These are phyloP conservation scores for Ophion costatus DNA, from an alignment of 2,888 invertebrate species.

Conservation along the genomic window DNA sequence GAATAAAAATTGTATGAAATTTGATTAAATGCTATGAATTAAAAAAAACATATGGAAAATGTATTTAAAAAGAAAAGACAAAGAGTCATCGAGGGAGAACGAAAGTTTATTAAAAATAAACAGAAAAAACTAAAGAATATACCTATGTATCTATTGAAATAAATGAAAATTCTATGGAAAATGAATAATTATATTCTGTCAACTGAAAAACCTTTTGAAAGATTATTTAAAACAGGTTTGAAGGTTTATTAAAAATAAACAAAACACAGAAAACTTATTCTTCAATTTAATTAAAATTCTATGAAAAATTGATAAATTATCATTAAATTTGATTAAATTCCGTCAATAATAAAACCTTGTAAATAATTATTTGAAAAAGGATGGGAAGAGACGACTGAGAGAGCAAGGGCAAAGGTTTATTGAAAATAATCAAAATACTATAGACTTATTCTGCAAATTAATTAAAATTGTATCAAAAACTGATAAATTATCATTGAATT, in stretches of 20 bases:
- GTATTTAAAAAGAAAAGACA: too few relatives aligned
- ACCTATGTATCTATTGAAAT: too few relatives aligned
- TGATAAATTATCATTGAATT: too few relatives aligned
- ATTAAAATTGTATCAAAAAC: not conserved
- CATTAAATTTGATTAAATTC: not conserved
- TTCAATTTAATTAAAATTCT: not conserved
- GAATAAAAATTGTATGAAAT: too few relatives aligned
- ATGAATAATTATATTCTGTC: too few relatives aligned
- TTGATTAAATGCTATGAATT: too few relatives aligned
- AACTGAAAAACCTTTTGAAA: not conserved
- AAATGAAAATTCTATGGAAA: too few relatives aligned
- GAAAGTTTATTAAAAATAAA: too few relatives aligned
- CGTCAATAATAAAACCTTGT: not conserved
- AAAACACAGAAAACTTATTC: not conserved
- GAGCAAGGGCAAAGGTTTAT: not conserved
- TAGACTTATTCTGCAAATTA: not conserved
- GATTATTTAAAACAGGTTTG: not conserved
- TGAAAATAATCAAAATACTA: not conserved
- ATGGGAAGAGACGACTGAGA: not conserved
- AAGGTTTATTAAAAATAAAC: not conserved
- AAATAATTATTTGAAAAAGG: not conserved
- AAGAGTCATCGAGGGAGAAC: not conserved
- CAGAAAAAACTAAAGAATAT: too few relatives aligned
- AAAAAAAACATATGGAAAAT: too few relatives aligned
- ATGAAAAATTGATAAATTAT: not conserved